These are phyloP conservation scores for Monomorium pharaonis DNA, from an alignment of 1,140 invertebrate genomes.

Conservation along the genomic window DNA sequence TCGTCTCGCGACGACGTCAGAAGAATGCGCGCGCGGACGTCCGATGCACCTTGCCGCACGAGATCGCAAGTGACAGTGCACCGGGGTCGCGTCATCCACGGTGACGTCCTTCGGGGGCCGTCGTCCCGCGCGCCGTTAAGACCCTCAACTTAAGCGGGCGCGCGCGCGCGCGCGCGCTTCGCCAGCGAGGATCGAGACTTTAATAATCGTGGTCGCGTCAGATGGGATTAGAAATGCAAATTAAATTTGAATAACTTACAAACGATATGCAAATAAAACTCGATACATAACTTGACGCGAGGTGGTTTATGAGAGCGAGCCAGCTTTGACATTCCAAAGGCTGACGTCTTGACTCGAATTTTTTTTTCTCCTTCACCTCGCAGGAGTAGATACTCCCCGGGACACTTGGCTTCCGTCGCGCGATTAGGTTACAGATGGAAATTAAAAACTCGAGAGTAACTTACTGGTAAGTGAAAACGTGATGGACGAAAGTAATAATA, in stretches of 20 bases:
- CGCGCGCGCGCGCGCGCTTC: neutral
- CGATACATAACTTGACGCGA: neutral
- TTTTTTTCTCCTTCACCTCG: neutral
- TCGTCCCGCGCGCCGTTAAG: conserved; percentile 28
- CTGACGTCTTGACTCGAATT: neutral
- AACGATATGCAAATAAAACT: conserved; percentile 31
- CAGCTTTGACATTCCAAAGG: conserved; percentile 16
- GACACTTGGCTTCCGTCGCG: neutral
- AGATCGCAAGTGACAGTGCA: conserved; percentile 17
- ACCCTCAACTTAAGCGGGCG: neutral
- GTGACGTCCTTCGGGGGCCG: conserved; percentile 45
- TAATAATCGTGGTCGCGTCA: neutral
- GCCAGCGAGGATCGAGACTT: neutral
- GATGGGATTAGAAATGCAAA: conserved; percentile 28
- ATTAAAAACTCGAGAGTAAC: neutral
- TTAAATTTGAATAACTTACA: conserved; percentile 27
- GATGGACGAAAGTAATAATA: neutral
- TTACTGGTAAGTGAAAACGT: neutral
- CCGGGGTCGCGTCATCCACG: conserved; percentile 9
- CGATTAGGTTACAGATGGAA: neutral
- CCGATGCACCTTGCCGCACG: conserved; percentile 48
- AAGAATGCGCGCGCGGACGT: conserved; percentile 18
- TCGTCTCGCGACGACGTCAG: conserved; percentile 64
- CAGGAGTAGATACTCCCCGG: neutral
- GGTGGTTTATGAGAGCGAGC: neutral